These are phyloP conservation scores for Jacana jacana DNA, from an alignment of 2,113 vertebrate genomes.

Conservation along the genomic window DNA sequence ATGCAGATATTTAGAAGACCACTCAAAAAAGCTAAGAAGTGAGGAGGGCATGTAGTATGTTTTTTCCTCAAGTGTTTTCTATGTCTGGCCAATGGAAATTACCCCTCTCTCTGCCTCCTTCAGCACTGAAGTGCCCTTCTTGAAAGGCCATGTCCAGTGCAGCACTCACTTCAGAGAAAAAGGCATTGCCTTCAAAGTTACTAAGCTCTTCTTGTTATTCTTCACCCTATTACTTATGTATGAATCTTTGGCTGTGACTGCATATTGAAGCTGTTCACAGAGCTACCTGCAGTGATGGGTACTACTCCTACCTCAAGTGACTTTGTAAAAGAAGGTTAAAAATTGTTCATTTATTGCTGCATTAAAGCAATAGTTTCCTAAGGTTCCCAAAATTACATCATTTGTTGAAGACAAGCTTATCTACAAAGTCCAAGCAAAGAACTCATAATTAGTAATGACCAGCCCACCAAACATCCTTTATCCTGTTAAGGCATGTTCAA, in stretches of 20 bases:
- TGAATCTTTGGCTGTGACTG: neutral
- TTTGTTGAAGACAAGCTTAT: neutral
- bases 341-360: neutral
- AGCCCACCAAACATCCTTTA: neutral
- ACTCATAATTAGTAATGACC: neutral
- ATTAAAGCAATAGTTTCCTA: neutral
- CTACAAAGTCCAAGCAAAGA: neutral
- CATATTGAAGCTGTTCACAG: neutral
- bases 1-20: neutral
- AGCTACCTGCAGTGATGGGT: neutral
- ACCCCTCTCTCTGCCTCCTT: neutral
- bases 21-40: neutral
- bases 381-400: neutral
- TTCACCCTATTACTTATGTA: neutral
- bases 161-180: neutral
- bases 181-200: neutral
- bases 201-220: neutral
- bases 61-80: neutral
- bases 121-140: neutral
- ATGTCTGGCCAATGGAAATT: neutral
- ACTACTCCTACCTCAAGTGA: neutral
- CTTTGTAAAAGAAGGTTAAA: neutral
- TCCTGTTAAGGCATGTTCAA: neutral
- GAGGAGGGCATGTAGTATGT: neutral
- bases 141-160: neutral